Percentiles rank a stretch among this genome's conserved stretches.
phyloP scores from a whole-genome alignment of 2,888 invertebrate species.

The Heterodera filipjevi region DNA sequence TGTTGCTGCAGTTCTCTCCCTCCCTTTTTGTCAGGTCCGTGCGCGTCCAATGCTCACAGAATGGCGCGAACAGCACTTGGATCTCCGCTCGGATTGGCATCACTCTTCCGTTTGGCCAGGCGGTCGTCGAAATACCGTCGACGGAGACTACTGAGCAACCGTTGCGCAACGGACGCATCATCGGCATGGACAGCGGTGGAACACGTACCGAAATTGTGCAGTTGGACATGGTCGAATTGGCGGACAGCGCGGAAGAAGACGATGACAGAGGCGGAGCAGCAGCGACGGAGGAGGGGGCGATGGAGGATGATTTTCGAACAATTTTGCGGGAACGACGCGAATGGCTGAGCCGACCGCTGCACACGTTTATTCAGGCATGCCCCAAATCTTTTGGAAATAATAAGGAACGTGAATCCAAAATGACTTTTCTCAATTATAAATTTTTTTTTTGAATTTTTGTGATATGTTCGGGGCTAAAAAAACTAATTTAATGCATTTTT shows the following conservation, averaged over 20 bases:
- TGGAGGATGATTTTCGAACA: not conserved
- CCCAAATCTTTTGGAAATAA: too few relatives aligned
- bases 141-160: not conserved
- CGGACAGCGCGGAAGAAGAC: not conserved
- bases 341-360: not conserved
- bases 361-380: not conserved
- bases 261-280: too few relatives aligned
- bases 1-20: too few relatives aligned
- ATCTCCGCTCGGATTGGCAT: conserved; percentile 1
- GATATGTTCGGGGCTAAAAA: too few relatives aligned
- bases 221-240: not conserved
- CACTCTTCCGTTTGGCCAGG: not conserved
- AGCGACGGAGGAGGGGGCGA: not conserved
- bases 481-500: too few relatives aligned
- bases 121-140: not conserved
- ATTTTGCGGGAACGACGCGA: conserved; percentile 2
- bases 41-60: not conserved
- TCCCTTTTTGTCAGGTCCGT: not conserved
- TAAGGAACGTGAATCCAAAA: too few relatives aligned
- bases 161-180: not conserved
- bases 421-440: too few relatives aligned
- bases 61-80: not conserved
- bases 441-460: too few relatives aligned
- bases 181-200: not conserved
- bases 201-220: conserved; percentile 7